A percentile compares a stretch with the other conserved stretches of the same genome.
Conservation (phyloP, 2,797 vertebrate species). For the Cynopterus sphinx region DNA sequence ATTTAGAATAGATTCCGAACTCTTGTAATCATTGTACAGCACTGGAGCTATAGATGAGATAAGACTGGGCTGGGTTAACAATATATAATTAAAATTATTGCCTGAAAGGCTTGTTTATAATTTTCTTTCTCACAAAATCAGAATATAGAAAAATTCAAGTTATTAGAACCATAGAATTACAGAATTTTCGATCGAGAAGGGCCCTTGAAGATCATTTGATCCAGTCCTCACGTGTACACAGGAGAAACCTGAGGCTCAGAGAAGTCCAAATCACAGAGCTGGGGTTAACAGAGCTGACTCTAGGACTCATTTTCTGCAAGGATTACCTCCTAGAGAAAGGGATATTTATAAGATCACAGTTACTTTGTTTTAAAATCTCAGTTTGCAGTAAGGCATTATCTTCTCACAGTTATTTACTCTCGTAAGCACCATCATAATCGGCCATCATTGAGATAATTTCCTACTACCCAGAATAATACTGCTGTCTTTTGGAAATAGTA, state of each 20-base stretch:
- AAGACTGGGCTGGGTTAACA: neutral
- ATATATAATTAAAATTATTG: neutral
- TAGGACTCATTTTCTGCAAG: neutral
- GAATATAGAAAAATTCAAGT: neutral
- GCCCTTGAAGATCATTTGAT: neutral
- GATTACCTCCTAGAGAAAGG: neutral
- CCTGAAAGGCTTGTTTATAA: neutral
- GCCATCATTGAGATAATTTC: neutral
- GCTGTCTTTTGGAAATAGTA: neutral
- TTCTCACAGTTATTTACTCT: neutral
- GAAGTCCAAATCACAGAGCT: neutral
- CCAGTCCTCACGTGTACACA: neutral
- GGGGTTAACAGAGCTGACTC: neutral
- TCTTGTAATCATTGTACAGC: neutral
- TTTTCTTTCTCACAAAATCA: conserved; percentile 23
- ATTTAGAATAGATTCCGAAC: neutral
- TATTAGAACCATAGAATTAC: neutral
- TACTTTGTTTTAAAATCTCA: neutral
- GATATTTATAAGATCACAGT: neutral
- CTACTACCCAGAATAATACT: neutral
- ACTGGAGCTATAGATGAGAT: neutral
- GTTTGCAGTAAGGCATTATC: neutral
- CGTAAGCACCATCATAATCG: neutral
- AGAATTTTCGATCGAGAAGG: neutral
- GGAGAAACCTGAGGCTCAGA: neutral